A percentile compares a stretch with the other conserved stretches of the same genome.
These are phyloP conservation scores for Sorex araneus DNA, from an alignment of 2,113 vertebrate species.

Conservation along the genomic window DNA sequence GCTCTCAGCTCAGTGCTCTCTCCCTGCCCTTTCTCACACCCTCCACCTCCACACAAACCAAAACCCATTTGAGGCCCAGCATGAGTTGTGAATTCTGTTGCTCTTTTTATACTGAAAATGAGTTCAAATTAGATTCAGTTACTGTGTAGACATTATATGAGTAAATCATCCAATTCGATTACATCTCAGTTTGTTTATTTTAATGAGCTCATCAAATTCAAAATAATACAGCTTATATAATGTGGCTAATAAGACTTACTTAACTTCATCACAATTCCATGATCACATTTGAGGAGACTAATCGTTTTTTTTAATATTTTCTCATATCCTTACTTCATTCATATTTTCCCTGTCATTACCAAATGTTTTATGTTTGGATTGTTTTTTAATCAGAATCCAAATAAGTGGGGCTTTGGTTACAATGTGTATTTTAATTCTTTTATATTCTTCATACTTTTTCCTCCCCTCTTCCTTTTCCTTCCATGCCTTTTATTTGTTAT, in stretches of 20 bases:
- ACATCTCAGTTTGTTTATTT: slow-evolving; percentile 10
- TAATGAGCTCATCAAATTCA: slow-evolving; percentile 31
- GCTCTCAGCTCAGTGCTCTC: no score
- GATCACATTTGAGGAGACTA: neutral
- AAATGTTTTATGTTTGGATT: neutral
- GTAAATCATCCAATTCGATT: slow-evolving; percentile 18
- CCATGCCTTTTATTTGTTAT: neutral
- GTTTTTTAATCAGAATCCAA: neutral
- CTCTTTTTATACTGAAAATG: neutral
- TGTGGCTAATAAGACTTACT: neutral
- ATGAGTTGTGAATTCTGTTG: neutral
- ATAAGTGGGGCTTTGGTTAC: neutral
- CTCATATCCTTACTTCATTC: neutral
- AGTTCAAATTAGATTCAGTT: neutral
- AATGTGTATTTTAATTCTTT: neutral
- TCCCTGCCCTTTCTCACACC: no score
- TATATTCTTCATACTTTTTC: neutral
- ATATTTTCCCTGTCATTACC: neutral
- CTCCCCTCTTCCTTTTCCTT: neutral
- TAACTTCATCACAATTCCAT: neutral
- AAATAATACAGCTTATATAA: neutral
- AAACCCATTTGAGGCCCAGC: neutral
- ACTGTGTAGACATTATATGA: neutral
- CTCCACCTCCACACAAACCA: no score
- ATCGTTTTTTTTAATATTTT: neutral